Evolutionary conservation across 2,888 invertebrate species (phyloP).

Genomic region (Pheosia tremula): DNA sequence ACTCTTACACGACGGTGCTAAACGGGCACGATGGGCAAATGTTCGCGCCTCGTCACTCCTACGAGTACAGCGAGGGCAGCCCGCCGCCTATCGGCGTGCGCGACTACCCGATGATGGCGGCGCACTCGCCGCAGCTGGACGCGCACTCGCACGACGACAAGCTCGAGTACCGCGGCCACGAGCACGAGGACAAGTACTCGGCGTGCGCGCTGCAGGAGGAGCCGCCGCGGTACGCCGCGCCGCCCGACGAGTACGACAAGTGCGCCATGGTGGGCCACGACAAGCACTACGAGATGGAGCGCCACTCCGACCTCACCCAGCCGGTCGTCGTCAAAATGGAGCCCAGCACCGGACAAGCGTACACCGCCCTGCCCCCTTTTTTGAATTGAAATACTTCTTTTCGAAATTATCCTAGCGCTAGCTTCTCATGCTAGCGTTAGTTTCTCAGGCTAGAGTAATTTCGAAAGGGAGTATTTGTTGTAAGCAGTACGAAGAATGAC

Average conservation of each 20-base stretch:
- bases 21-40: conserved; percentile 90
- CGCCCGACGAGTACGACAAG: conserved; percentile 86
- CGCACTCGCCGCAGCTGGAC: conserved; percentile 85
- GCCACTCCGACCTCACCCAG: conserved; percentile 73
- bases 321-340: conserved; percentile 85
- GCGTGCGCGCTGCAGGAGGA: conserved; percentile 79
- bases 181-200: conserved; percentile 77
- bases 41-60: conserved; percentile 86
- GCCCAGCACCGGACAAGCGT: conserved; percentile 82
- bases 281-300: conserved; percentile 76
- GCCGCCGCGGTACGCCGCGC: conserved; percentile 83
- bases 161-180: conserved; percentile 72
- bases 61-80: conserved; percentile 85
- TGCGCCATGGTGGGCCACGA: conserved; percentile 81
- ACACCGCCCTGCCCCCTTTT: conserved; percentile 91
- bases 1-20: conserved; percentile 87
- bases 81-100: conserved; percentile 86
- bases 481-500: conserved; percentile 1
- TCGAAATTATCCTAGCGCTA: conserved; percentile 77
- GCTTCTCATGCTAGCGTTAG: conserved; percentile 42
- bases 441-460: conserved; percentile 56
- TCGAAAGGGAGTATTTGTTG: conserved; percentile 80
- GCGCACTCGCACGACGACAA: conserved; percentile 82
- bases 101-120: conserved; percentile 87
- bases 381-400: conserved; percentile 88